phyloP scores from a whole-genome alignment of 1,140 invertebrate species.

The Euura saliciscinereae region DNA sequence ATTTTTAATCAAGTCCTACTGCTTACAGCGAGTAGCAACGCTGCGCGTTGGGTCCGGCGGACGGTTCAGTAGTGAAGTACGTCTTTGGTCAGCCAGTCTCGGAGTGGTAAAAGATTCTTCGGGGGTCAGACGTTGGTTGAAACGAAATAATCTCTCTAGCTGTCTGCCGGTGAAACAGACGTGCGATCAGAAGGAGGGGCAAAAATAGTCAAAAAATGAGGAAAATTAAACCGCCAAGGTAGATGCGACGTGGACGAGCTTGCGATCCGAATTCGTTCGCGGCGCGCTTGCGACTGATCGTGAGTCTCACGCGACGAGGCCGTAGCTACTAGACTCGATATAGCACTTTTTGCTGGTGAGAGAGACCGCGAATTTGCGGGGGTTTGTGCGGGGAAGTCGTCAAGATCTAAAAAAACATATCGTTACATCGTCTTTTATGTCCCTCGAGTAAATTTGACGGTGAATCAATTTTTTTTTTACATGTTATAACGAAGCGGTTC shows the following conservation, averaged over 20 bases:
- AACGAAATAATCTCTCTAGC: not conserved
- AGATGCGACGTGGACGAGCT: not conserved
- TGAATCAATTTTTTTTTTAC: no score
- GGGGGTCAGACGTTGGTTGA: no score
- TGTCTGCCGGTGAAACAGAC: not conserved
- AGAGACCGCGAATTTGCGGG: constrained; percentile 8
- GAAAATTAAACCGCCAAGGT: not conserved
- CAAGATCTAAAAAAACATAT: no score
- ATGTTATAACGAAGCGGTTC: no score
- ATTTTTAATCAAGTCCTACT: no score
- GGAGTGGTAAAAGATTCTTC: no score
- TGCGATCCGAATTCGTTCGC: not conserved
- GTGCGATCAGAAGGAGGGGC: not conserved
- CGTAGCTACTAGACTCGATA: not conserved
- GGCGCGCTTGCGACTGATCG: not conserved
- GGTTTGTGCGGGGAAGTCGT: not conserved
- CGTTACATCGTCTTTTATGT: no score
- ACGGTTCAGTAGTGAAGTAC: no score
- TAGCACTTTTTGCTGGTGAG: not conserved
- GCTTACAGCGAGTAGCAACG: no score
- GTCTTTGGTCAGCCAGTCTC: no score
- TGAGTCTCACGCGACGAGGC: not conserved
- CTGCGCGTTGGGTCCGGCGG: no score
- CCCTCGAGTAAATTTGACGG: no score
- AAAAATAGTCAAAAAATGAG: not conserved